A percentile compares a stretch with the other conserved stretches of the same genome.
These are phyloP conservation scores for Arion vulgaris DNA, from an alignment of 1,140 invertebrate species.

Conservation along the genomic window DNA sequence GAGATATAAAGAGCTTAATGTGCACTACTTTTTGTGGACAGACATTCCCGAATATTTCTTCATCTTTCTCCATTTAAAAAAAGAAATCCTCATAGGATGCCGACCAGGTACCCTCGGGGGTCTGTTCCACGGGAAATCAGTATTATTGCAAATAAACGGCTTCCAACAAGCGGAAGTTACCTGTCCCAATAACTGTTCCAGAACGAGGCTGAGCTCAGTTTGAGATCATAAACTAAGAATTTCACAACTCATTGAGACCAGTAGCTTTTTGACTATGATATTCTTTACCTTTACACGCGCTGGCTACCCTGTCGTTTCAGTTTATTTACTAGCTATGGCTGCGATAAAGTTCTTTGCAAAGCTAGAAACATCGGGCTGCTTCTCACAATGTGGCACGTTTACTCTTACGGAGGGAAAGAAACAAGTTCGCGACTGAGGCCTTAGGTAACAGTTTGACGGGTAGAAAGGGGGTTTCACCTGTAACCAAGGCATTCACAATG, in stretches of 20 bases:
- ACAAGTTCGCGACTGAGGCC: background rate
- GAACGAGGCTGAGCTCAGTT: background rate
- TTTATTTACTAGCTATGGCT: background rate
- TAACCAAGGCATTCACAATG: background rate
- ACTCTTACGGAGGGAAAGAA: background rate
- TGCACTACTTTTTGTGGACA: background rate
- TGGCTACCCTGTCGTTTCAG: background rate
- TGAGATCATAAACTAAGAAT: conserved; percentile 25
- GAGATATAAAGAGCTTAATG: background rate
- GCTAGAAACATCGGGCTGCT: background rate
- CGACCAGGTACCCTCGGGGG: background rate
- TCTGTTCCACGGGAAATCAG: background rate
- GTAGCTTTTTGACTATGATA: background rate
- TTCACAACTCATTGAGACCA: conserved; percentile 16
- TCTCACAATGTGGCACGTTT: background rate
- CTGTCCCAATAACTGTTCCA: background rate
- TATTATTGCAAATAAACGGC: conserved; percentile 16
- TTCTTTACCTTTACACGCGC: background rate
- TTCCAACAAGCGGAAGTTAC: background rate
- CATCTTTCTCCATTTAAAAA: background rate
- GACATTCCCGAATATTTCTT: background rate
- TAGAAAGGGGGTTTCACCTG: background rate
- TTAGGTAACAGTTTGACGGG: background rate
- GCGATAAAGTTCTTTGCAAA: background rate
- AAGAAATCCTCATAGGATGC: too few species aligned